These are phyloP conservation scores for Osmoderma eremita DNA, from an alignment of 2,888 invertebrate species.

Conservation along the genomic window DNA sequence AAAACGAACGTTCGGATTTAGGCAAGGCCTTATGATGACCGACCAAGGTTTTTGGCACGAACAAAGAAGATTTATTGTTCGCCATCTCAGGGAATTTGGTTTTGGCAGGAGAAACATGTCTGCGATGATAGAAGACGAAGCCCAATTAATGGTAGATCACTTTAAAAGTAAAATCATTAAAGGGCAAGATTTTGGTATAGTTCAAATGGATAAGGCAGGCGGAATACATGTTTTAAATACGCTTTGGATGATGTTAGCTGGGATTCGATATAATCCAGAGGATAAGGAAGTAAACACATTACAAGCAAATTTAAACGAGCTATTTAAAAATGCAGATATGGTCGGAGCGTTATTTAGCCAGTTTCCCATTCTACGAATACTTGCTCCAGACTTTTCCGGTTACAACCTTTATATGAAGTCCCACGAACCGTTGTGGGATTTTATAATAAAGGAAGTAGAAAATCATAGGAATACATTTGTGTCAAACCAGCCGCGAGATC, in stretches of 20 bases:
- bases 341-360: slow-evolving; percentile 83
- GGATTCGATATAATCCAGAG: slow-evolving; percentile 75
- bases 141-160: slow-evolving; percentile 71
- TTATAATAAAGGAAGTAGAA: slow-evolving; percentile 76
- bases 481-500: slow-evolving; percentile 74
- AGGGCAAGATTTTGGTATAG: slow-evolving; percentile 63
- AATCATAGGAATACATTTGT: slow-evolving; percentile 75
- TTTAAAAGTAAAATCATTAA: slow-evolving; percentile 61
- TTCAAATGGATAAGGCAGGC: slow-evolving; percentile 78
- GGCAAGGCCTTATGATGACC: slow-evolving; percentile 75
- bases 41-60: slow-evolving; percentile 74
- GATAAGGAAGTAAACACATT: slow-evolving; percentile 76
- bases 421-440: slow-evolving; percentile 78
- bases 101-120: slow-evolving; percentile 83
- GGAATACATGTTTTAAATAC: slow-evolving; percentile 82
- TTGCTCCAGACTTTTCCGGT: slow-evolving; percentile 81
- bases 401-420: slow-evolving; percentile 78
- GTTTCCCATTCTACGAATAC: slow-evolving; percentile 74
- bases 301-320: slow-evolving; percentile 74
- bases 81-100: slow-evolving; percentile 83
- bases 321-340: slow-evolving; percentile 83
- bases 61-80: slow-evolving; percentile 79
- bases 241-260: slow-evolving; percentile 86
- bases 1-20: slow-evolving; percentile 78
- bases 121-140: slow-evolving; percentile 76